These are phyloP conservation scores for Harpalus rubripes DNA, from an alignment of 2,888 invertebrate genomes.

Conservation along the genomic window DNA sequence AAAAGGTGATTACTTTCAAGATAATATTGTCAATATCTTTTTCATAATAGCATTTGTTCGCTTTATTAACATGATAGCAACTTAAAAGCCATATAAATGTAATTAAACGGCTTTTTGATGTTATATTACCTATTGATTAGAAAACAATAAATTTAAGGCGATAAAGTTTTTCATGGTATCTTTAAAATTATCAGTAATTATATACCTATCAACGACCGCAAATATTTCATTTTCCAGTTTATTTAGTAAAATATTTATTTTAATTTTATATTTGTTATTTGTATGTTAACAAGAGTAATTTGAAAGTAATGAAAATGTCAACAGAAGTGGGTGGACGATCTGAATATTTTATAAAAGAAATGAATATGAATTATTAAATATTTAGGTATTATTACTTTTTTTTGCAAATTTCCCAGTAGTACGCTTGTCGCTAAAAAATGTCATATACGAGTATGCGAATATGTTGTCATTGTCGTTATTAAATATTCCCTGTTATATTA, in stretches of 20 bases:
- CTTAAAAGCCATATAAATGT: background rate
- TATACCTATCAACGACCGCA: background rate
- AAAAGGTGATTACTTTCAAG: conserved; percentile 16
- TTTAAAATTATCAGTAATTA: background rate
- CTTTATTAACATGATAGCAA: background rate
- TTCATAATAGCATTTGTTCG: conserved; percentile 16
- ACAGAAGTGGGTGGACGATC: too few species aligned
- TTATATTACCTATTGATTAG: background rate
- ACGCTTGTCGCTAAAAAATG: background rate
- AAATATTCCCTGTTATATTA: too few species aligned
- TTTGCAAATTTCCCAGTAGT: background rate
- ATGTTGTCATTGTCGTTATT: too few species aligned
- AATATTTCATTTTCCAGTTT: background rate
- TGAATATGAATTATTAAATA: too few species aligned
- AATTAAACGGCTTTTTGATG: background rate
- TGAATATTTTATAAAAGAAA: too few species aligned
- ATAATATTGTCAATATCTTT: conserved; percentile 26
- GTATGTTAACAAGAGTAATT: too few species aligned
- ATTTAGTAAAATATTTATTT: too few species aligned
- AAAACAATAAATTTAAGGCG: background rate
- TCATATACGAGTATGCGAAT: too few species aligned
- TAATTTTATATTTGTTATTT: too few species aligned
- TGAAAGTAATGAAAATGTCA: too few species aligned
- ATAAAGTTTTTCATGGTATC: background rate
- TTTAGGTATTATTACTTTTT: too few species aligned